Percentiles rank a stretch among this genome's conserved stretches.
Evolutionary conservation across 2,113 vertebrate species (phyloP).

Genomic region (Myotis lucifugus): DNA sequence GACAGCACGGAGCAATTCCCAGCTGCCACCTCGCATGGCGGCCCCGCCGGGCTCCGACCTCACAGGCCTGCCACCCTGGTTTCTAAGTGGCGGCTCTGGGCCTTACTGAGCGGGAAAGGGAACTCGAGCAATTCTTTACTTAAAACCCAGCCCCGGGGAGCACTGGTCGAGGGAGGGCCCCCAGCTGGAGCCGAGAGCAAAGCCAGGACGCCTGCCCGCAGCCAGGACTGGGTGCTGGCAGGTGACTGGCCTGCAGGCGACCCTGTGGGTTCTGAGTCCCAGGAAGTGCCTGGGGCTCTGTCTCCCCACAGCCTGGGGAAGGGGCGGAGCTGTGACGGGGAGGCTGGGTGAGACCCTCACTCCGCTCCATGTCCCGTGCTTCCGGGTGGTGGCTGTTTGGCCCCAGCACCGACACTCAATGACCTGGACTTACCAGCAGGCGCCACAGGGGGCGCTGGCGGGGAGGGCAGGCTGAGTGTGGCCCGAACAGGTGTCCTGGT

Average conservation of each 20-base stretch:
- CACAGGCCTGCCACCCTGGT: background rate
- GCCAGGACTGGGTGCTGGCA: no score
- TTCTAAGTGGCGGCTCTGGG: no score
- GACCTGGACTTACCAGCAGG: conserved; percentile 76
- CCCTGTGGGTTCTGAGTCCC: background rate
- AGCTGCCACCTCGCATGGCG: background rate
- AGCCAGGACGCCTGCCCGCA: fast-evolving
- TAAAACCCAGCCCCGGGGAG: background rate
- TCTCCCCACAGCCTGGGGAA: background rate
- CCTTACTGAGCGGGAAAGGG: background rate
- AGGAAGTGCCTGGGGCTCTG: background rate
- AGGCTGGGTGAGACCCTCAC: no score
- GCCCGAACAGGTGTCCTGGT: background rate
- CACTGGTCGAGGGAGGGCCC: background rate
- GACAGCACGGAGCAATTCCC: fast-evolving
- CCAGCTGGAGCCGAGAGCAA: background rate
- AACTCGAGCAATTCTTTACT: background rate
- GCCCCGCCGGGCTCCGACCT: background rate
- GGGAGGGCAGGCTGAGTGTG: background rate
- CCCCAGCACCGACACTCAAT: fast-evolving
- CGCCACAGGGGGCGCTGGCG: background rate
- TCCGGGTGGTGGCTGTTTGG: fast-evolving
- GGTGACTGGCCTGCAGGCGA: no score
- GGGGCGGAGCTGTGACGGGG: background rate
- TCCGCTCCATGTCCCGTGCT: fast-evolving